Evolutionary conservation across 2,888 invertebrate genomes (phyloP).

Genomic region (Cerceris rybyensis): DNA sequence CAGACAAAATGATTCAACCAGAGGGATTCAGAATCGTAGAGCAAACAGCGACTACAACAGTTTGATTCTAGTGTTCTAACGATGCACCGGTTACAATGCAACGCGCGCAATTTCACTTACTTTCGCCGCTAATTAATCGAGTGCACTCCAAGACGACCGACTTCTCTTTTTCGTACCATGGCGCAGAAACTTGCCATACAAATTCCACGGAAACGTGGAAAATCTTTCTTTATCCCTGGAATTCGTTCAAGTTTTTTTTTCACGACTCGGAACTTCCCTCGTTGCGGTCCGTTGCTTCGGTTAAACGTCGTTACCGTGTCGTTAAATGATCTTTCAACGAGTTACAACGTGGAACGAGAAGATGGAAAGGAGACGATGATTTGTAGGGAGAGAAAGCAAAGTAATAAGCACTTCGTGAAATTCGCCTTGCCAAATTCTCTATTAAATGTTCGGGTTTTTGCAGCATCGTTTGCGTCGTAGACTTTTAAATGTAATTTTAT

Average conservation of each 20-base stretch:
- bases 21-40: neutral
- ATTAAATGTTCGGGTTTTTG: neutral
- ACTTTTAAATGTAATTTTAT: neutral
- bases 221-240: conserved; percentile 21
- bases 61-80: conserved; percentile 13
- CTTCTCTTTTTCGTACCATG: conserved; percentile 29
- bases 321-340: conserved; percentile 9
- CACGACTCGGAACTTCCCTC: conserved; percentile 4
- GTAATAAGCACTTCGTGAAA: neutral
- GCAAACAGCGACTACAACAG: conserved; percentile 6
- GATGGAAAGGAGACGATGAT: conserved; percentile 10
- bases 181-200: conserved; percentile 46
- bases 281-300: conserved; percentile 32
- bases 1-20: no score
- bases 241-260: conserved; percentile 7
- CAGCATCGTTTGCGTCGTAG: neutral
- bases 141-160: conserved; percentile 46
- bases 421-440: conserved; percentile 7
- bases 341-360: conserved; percentile 5
- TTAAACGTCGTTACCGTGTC: conserved; percentile 48
- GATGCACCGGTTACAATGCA: conserved; percentile 48
- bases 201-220: conserved; percentile 43
- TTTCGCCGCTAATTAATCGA: conserved; percentile 73
- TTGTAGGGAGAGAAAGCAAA: conserved; percentile 28
- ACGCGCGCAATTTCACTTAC: conserved; percentile 69